These are phyloP conservation scores for Saccopteryx leptura DNA, from an alignment of 2,113 vertebrate genomes.

Conservation along the genomic window DNA sequence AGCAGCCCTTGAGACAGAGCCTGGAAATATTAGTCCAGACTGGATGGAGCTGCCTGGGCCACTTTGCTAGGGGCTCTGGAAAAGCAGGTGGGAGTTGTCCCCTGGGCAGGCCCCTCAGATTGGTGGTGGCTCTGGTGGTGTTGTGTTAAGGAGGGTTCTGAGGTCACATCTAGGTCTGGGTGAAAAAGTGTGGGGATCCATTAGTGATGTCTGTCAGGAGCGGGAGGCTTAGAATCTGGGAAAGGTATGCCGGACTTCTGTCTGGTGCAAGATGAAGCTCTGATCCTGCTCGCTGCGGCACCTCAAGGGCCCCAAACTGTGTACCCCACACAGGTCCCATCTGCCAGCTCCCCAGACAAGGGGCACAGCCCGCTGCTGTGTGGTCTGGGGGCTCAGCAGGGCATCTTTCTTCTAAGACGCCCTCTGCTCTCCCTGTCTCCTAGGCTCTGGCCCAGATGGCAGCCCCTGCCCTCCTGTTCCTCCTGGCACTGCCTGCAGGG, in stretches of 20 bases:
- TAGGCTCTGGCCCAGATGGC: constrained; percentile 64
- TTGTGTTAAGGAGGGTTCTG: neutral
- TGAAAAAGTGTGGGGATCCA: neutral
- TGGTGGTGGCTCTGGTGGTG: neutral
- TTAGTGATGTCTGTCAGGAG: neutral
- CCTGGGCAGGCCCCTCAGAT: neutral
- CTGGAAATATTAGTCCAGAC: neutral
- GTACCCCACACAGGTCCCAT: neutral
- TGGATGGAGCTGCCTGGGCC: accelerated
- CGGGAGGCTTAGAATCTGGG: neutral
- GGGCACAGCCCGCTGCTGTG: neutral
- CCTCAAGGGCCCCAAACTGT: neutral
- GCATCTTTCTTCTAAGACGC: neutral
- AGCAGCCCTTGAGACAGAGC: neutral
- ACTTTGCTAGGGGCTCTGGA: neutral
- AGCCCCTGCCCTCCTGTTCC: neutral
- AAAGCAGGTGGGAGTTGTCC: neutral
- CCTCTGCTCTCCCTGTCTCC: neutral
- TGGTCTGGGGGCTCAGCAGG: neutral
- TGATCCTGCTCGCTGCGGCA: neutral
- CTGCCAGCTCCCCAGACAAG: neutral
- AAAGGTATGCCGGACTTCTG: neutral
- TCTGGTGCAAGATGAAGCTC: neutral
- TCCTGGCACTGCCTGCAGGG: accelerated
- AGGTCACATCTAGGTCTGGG: neutral